Base-by-base conservation (phyloP, 2,888 invertebrate genomes). In the Augiades crinisus region DNA sequence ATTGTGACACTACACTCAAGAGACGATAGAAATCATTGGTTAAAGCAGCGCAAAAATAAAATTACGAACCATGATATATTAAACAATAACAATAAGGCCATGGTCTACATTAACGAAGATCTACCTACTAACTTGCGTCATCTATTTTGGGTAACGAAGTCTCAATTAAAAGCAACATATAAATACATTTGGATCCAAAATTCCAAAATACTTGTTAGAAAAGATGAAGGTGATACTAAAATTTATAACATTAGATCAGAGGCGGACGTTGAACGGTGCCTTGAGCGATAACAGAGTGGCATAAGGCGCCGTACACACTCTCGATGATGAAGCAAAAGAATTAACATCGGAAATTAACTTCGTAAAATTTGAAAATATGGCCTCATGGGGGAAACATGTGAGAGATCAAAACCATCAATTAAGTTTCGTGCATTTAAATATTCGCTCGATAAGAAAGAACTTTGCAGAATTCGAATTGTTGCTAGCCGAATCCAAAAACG, bases 181-280 rank as follows among this genome's bases (percentile, higher is more conserved):
- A 41, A 41, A 4, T 41, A 17, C 10, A 41, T 41, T 14, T 41
- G 41, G 41, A 41, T 41, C n/a, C 27, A 41, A 41, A 41, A 41
- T 13, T 27, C 41, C 2, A 16, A 14, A 30, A 41, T 41, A 3
- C 17, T 41, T n/a, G 17, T 41, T n/a, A 30, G n/a, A 30, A 41
- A 41, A 10, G 10, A 41, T 12, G 41, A 41, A 2, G 24, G 16
- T 2, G 27, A 41, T 4, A 41, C 16, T 10, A 41, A 41, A 27
- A 41, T 30, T 1, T 41, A 30, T 17, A 41, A 30, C 10, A 41
- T 41, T 8, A 41, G 41, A 41, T 41, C 41, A 12, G 41, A 41
- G 30, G 10, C 16, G 1, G 41, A 41, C 16, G 17, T 41, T 5
- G 36, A 36, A 16, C 14, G n/a, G 3, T 36, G 34, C 16, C 8